Conservation (phyloP, 2,113 vertebrate genomes). For the Eulemur macaco region DNA sequence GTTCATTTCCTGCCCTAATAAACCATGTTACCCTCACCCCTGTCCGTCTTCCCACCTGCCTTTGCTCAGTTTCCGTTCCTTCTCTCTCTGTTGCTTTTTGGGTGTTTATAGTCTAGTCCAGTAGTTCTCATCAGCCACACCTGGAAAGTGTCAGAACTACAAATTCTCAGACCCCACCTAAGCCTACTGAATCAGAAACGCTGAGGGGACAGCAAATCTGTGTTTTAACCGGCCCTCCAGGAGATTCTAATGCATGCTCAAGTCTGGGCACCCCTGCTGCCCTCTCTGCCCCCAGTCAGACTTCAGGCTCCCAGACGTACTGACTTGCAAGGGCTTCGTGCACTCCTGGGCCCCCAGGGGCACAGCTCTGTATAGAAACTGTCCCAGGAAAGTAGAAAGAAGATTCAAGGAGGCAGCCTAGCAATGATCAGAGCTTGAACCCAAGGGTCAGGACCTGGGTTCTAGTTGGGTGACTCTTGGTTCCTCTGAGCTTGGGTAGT, state of each 20-base stretch:
- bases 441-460: neutral
- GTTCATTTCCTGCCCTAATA: neutral
- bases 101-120: neutral
- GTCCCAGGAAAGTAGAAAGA: neutral
- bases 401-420: neutral
- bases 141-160: neutral
- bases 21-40: neutral
- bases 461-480: neutral
- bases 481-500: neutral
- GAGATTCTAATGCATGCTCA: neutral
- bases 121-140: neutral
- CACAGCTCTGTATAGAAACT: neutral
- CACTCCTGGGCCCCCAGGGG: neutral
- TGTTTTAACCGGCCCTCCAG: neutral
- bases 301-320: neutral
- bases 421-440: neutral
- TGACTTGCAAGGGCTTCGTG: neutral
- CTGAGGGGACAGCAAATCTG: neutral
- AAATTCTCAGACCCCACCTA: neutral
- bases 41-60: neutral
- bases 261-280: neutral
- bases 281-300: neutral
- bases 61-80: neutral
- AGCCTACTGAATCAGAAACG: neutral
- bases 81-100: neutral